Base-by-base conservation (phyloP, 2,113 vertebrate species). In the Antennarius striatus region DNA sequence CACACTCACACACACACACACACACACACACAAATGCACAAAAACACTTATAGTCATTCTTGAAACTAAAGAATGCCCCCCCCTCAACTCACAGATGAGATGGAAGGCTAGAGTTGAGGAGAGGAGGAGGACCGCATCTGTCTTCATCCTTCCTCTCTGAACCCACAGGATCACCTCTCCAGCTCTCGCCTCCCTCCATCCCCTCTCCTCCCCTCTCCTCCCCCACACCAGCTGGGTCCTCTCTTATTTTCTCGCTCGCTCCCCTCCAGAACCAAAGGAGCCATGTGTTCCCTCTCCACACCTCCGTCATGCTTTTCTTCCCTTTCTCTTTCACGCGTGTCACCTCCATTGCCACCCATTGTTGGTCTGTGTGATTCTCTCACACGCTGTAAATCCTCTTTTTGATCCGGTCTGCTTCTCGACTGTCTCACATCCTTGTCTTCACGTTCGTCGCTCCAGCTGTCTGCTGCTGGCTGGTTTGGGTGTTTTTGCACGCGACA, bases 211-310 rank as follows among this genome's bases (percentile, higher is more conserved):
- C n/a, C 49, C 49, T 16, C 47, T n/a, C 15, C 47, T 4, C 3
- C n/a, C 70, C 67, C 80, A 81, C 67, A 10, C 81, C 86, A 78
- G 75, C 83, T 88, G 81, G 69, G 52, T 11, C 73, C 58, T 58
- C 52, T 28, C 58, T 67, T 67, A 43, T 55, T 76, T 59, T 50
- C 58, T 64, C 7, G 32, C 32, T 36, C 32, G 32, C 32, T 36
- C 32, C 32, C 32, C 32, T 36, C 32, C 49, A 77, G 17, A 64
- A 75, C 74, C 69, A 77, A 67, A 73, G 45, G 6, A 77, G 56
- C 71, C 78, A 71, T 74, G 79, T 82, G 77, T 72, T 76, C 55
- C 73, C 53, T 78, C 62, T 80, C 64, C 55, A 66, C 61, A 71
- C 55, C 79, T 84, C 49, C 60, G 71, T 73, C 57, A 62, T 36